These are phyloP conservation scores for Charaxes varanes DNA, from an alignment of 1,140 invertebrate genomes.

Conservation along the genomic window DNA sequence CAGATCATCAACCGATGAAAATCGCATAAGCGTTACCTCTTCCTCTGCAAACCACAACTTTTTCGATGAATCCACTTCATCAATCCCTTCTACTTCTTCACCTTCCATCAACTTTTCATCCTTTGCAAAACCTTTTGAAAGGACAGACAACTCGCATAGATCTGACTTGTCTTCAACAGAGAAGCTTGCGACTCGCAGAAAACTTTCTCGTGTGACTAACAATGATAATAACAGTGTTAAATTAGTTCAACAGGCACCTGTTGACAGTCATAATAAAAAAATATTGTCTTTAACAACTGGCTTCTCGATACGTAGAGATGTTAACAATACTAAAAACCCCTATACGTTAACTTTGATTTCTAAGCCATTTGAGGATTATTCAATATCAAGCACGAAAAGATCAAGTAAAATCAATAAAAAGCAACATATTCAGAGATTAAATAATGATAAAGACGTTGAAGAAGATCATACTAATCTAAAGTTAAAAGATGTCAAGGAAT, in stretches of 20 bases:
- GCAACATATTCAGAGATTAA: constrained; percentile 30
- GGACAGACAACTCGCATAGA: constrained; percentile 54
- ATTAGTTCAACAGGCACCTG: constrained; percentile 26
- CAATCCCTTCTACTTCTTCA: constrained; percentile 33
- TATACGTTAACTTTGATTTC: constrained; percentile 62
- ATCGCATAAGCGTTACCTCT: constrained; percentile 50
- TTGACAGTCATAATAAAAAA: constrained; percentile 46
- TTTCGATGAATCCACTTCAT: constrained; percentile 37
- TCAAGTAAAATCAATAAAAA: constrained; percentile 20
- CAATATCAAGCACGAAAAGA: constrained; percentile 18
- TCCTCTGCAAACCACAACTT: constrained; percentile 42
- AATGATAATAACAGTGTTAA: constrained; percentile 36
- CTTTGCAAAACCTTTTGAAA: constrained; percentile 65
- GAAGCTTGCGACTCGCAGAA: constrained; percentile 37
- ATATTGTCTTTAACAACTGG: constrained; percentile 62
- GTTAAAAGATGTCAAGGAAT: background rate
- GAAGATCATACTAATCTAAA: constrained; percentile 7
- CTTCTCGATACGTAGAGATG: constrained; percentile 63
- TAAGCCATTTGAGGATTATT: constrained; percentile 38
- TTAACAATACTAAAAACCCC: constrained; percentile 55
- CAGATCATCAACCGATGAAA: constrained; percentile 74
- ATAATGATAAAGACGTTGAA: constrained; percentile 22
- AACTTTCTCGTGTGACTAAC: constrained; percentile 38
- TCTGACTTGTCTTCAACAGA: constrained; percentile 43
- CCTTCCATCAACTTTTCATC: constrained; percentile 57